These are phyloP conservation scores for Leptonema lineaticorne DNA, from an alignment of 1,140 invertebrate genomes.

Conservation along the genomic window DNA sequence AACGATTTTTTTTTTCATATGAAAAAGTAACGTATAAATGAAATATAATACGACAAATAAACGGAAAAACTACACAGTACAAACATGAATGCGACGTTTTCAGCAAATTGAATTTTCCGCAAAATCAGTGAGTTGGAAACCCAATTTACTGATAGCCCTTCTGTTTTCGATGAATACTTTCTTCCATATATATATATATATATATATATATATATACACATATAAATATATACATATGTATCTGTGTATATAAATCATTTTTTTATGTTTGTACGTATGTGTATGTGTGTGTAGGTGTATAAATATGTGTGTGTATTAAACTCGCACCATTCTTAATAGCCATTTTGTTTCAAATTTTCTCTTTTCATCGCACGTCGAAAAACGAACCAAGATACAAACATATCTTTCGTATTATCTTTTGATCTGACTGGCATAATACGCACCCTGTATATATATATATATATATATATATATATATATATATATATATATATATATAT, in stretches of 20 bases:
- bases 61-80: neutral
- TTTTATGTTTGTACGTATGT: too few species aligned
- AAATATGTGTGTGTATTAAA: neutral
- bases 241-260: too few species aligned
- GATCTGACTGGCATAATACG: neutral
- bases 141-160: slow-evolving; percentile 31
- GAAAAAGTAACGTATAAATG: too few species aligned
- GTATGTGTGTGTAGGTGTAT: too few species aligned
- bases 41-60: neutral
- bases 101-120: slow-evolving; percentile 26
- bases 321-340: too few species aligned
- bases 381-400: neutral
- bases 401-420: neutral
- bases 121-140: slow-evolving; percentile 27
- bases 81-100: neutral
- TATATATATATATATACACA: too few species aligned
- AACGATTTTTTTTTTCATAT: too few species aligned
- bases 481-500: neutral
- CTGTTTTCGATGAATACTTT: slow-evolving; percentile 19
- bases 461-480: neutral
- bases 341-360: slow-evolving; percentile 12
- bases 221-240: too few species aligned
- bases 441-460: neutral
- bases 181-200: too few species aligned
- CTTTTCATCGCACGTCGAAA: neutral